Percentiles rank a stretch among this genome's conserved stretches.
Conservation (phyloP, 2,797 vertebrate genomes). For the Peromyscus eremicus region DNA sequence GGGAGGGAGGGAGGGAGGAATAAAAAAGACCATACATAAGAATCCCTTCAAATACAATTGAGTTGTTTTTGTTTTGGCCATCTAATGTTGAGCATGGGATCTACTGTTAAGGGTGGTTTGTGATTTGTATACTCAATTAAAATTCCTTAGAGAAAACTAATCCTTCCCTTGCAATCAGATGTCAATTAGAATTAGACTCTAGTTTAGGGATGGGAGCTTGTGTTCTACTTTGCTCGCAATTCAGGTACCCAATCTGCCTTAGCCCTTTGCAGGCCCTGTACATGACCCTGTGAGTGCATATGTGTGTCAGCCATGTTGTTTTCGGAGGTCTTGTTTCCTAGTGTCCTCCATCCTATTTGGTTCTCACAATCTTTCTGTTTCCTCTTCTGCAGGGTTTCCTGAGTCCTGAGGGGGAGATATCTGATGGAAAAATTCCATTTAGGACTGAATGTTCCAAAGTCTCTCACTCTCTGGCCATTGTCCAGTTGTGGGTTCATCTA, state of each 20-base stretch:
- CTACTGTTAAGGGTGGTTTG: background rate
- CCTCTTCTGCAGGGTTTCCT: background rate
- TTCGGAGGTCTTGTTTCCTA: background rate
- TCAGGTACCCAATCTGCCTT: background rate
- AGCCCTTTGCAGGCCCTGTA: background rate
- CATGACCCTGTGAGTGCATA: background rate
- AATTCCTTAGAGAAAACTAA: background rate
- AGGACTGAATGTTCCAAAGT: background rate
- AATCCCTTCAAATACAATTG: background rate
- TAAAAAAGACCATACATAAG: background rate
- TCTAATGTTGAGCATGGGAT: background rate
- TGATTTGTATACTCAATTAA: background rate
- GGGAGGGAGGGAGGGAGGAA: too few species aligned
- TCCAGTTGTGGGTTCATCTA: too few species aligned
- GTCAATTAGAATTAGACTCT: background rate
- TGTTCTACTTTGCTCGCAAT: fast-evolving
- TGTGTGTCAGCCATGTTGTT: background rate
- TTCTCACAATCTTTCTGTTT: background rate
- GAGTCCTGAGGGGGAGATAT: background rate
- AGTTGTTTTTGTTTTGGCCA: background rate
- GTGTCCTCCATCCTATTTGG: background rate
- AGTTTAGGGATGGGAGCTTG: background rate
- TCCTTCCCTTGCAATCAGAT: background rate
- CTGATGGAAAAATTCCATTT: background rate
- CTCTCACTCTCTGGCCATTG: background rate